phyloP scores from a whole-genome alignment of 2,797 vertebrate genomes.

The Smutsia gigantea region DNA sequence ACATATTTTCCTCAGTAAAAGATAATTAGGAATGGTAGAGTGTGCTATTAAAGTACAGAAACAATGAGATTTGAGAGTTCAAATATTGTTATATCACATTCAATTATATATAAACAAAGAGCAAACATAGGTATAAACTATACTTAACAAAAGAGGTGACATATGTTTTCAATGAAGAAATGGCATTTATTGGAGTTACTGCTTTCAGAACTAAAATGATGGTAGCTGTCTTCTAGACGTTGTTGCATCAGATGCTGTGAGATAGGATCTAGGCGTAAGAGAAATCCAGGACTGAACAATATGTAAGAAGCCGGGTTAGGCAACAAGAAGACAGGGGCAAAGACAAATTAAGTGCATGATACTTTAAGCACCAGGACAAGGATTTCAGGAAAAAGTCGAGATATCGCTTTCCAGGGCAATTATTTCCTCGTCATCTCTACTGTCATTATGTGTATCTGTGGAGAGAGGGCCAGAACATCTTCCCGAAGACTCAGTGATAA shows the following conservation, averaged over 20 bases:
- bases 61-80: neutral
- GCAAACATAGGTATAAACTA: neutral
- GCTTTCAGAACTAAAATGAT: neutral
- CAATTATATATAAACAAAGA: neutral
- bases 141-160: neutral
- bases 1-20: conserved; percentile 13
- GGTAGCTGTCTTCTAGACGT: neutral
- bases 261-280: neutral
- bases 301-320: neutral
- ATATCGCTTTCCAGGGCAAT: neutral
- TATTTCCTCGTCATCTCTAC: neutral
- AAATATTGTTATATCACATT: neutral
- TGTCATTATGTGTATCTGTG: accelerated
- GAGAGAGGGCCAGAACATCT: neutral
- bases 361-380: neutral
- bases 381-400: neutral
- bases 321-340: neutral
- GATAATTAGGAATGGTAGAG: neutral
- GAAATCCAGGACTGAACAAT: neutral
- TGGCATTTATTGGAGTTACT: neutral
- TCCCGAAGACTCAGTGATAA: neutral
- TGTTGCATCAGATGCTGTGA: neutral
- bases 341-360: neutral
- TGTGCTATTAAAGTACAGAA: neutral
- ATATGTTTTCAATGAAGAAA: neutral